These are phyloP conservation scores for Zelostemma sp. DNA, from an alignment of 1,140 invertebrate species.

Conservation along the genomic window DNA sequence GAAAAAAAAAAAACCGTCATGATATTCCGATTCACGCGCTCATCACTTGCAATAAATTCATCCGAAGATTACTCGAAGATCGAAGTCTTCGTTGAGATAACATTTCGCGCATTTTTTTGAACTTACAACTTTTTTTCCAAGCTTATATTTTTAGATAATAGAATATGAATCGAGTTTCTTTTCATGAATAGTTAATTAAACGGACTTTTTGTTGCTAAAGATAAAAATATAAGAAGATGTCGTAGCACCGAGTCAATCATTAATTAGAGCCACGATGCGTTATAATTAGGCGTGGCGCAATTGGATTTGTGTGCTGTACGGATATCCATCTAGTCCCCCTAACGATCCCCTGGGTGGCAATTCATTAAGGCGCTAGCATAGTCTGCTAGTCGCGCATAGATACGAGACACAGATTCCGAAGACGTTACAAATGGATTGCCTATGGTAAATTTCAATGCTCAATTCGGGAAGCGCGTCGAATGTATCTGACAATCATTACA, in stretches of 20 bases:
- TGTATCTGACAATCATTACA: too few species aligned
- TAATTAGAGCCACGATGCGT: constrained; percentile 61
- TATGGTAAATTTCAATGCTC: constrained; percentile 42
- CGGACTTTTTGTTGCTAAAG: too few species aligned
- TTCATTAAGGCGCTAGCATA: constrained; percentile 59
- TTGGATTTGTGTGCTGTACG: constrained; percentile 56
- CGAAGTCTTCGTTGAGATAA: neutral
- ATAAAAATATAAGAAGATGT: too few species aligned
- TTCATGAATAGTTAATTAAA: too few species aligned
- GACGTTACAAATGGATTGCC: constrained; percentile 47
- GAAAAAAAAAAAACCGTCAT: too few species aligned
- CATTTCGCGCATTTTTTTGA: too few species aligned
- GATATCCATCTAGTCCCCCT: constrained; percentile 62
- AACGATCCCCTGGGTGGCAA: constrained; percentile 65
- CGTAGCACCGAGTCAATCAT: constrained; percentile 46
- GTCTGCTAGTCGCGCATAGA: constrained; percentile 44
- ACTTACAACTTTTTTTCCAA: too few species aligned
- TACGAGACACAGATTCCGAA: constrained; percentile 48
- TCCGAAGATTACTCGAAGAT: neutral
- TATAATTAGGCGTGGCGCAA: constrained; percentile 63
- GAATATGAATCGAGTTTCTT: too few species aligned
- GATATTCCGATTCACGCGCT: neutral
- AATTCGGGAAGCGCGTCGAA: neutral
- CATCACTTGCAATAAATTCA: neutral
- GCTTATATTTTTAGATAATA: too few species aligned